Percentiles rank a stretch among this genome's conserved stretches.
Conservation (phyloP, 1,140 invertebrate genomes). For the Solen grandis region DNA sequence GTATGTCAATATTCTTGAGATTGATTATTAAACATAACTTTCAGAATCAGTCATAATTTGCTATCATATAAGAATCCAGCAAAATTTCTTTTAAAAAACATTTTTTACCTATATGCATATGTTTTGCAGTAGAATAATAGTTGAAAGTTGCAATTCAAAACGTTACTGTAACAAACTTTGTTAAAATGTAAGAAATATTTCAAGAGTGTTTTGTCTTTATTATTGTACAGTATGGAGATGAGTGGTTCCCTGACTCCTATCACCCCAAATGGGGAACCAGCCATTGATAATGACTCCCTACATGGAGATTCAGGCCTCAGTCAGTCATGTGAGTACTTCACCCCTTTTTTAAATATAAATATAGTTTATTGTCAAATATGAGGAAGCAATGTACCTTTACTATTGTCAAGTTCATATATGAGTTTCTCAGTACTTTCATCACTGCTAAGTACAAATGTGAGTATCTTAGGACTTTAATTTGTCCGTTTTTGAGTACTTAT, state of each 20-base stretch:
- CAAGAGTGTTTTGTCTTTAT: too few species aligned
- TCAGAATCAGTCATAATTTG: too few species aligned
- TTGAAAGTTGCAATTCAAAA: too few species aligned
- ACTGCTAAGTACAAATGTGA: too few species aligned
- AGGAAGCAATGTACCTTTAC: not conserved
- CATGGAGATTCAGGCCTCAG: not conserved
- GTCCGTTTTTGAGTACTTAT: not conserved
- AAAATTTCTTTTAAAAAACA: too few species aligned
- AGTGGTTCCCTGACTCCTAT: constrained; percentile 50
- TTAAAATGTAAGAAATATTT: too few species aligned
- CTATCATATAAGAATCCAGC: too few species aligned
- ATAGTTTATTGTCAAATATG: constrained; percentile 22
- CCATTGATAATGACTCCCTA: constrained; percentile 36
- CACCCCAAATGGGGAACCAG: constrained; percentile 5
- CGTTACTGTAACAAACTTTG: too few species aligned
- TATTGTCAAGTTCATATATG: not conserved
- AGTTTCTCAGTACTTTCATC: not conserved
- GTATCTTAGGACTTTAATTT: not conserved
- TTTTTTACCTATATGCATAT: too few species aligned
- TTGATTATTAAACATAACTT: too few species aligned
- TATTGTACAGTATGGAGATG: constrained; percentile 50
- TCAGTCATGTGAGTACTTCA: constrained; percentile 38
- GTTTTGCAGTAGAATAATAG: too few species aligned
- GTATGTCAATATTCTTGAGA: too few species aligned
- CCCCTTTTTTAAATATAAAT: not conserved